phyloP scores from a whole-genome alignment of 2,888 invertebrate species.

The Strigamia transsilvanica region DNA sequence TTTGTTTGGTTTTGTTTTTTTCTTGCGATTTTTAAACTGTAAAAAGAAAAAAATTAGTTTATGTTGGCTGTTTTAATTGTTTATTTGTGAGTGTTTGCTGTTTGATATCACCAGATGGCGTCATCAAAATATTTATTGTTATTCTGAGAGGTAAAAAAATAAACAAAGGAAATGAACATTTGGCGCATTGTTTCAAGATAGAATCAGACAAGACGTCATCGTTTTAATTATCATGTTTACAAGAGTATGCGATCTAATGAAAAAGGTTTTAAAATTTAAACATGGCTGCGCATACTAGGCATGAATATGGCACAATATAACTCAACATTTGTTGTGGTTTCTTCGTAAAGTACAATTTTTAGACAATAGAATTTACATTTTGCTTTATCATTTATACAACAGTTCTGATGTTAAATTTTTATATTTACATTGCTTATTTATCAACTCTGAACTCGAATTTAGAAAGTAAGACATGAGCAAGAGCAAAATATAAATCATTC shows the following conservation, averaged over 20 bases:
- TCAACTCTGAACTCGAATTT: neutral
- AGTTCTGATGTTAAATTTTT: neutral
- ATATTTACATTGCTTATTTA: conserved; percentile 22
- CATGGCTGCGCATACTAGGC: conserved; percentile 37
- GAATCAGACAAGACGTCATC: conserved; percentile 42
- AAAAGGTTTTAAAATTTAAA: neutral
- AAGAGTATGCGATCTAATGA: conserved; percentile 43
- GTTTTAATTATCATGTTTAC: conserved; percentile 39
- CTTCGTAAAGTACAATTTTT: neutral
- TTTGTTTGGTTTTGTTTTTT: neutral
- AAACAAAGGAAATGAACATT: neutral
- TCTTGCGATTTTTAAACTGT: neutral
- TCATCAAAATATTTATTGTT: conserved; percentile 29
- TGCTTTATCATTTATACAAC: conserved; percentile 1
- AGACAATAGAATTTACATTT: neutral
- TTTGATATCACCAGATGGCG: conserved; percentile 4
- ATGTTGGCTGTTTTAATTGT: neutral
- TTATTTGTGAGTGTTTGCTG: neutral
- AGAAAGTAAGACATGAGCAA: neutral
- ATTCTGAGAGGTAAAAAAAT: neutral
- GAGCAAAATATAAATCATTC: neutral
- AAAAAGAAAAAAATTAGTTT: neutral
- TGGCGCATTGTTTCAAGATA: neutral
- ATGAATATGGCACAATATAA: conserved; percentile 43
- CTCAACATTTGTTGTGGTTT: neutral